Evolutionary conservation across 1,140 invertebrate genomes (phyloP).

Genomic region (Zaprionus nigranus): DNA sequence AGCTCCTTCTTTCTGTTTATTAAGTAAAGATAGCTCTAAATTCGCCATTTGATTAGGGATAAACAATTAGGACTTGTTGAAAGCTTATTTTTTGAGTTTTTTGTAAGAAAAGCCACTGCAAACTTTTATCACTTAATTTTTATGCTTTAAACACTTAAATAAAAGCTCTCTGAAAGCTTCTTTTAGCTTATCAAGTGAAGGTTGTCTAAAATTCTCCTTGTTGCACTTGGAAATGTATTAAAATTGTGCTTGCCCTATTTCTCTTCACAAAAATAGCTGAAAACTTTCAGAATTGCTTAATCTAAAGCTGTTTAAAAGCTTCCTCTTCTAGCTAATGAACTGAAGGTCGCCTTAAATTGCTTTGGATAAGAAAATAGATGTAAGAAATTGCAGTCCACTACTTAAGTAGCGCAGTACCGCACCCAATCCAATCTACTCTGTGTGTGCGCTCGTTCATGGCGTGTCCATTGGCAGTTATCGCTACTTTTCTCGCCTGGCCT

Average conservation of each 20-base stretch:
- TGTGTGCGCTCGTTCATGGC: slow-evolving; percentile 34
- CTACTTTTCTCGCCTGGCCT: slow-evolving; percentile 67
- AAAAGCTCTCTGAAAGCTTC: not conserved
- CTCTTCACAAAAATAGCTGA: not conserved
- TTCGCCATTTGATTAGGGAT: not conserved
- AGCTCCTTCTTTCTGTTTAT: not conserved
- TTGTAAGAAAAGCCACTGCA: not conserved
- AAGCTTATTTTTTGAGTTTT: not conserved
- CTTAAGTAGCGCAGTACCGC: not conserved
- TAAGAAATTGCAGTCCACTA: not conserved
- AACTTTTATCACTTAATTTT: not conserved
- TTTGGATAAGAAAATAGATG: not conserved
- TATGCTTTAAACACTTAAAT: not conserved
- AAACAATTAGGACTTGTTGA: too few species aligned
- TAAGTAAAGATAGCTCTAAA: not conserved
- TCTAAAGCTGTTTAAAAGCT: slow-evolving; percentile 2
- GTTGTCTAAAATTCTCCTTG: not conserved
- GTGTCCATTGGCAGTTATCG: slow-evolving; percentile 75
- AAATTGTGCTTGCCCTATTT: not conserved
- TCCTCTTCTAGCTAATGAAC: not conserved
- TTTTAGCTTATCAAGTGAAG: not conserved
- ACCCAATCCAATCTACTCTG: slow-evolving; percentile 2
- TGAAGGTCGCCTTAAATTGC: not conserved
- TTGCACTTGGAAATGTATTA: too few species aligned
- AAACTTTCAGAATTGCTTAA: not conserved